Evolutionary conservation across 2,888 invertebrate genomes (phyloP), one percentile per base, ranked within the genome.

Genomic region (Apamea monoglypha): DNA sequence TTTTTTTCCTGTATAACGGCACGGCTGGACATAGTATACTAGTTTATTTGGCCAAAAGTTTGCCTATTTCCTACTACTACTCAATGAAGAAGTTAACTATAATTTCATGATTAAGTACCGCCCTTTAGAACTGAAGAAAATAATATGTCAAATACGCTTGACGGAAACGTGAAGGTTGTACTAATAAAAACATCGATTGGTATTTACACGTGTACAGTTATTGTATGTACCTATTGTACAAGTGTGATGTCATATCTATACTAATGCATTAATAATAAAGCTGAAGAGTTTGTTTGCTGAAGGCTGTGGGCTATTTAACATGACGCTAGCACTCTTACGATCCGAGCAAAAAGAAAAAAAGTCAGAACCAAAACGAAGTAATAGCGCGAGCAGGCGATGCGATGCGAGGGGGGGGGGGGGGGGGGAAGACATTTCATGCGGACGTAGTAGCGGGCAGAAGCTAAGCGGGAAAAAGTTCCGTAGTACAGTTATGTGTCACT

Each of bases 161-260:
- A 32, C 18, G 40, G 47, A 61, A 82, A 53, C 32, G 16, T 74
- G 86, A 74, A 81, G 73, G 81, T 72, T 82, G 50, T 73, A 53
- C 69, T 61, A 85, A 81, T 69, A 40, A 47, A 73, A 70, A 64
- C 68, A 82, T 74, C 74, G 69, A 85, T 82, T 86, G 61, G 61
- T 83, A 66, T 85, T 72, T 32, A 59, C 18, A 36, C 69, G 59
- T 44, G 59, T 36, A 44, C 44, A 61, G 21, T 84, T 80, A 59
- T 73, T 71, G 36, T 50, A 69, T 71, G 36, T 50, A 69, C 21
- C 32, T 50, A 25, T 32, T 36, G n/a, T 67, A 44, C 53, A 67
- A 67, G 61, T 70, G 53, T 85, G 64, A 64, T 68, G 80, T 40
- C 67, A 72, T 50, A 64, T n/a, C 25, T 12, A 56, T 12, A 56